A percentile compares a stretch with the other conserved stretches of the same genome.
phyloP scores from a whole-genome alignment of 1,140 invertebrate species.

The Drosophila biarmipes region DNA sequence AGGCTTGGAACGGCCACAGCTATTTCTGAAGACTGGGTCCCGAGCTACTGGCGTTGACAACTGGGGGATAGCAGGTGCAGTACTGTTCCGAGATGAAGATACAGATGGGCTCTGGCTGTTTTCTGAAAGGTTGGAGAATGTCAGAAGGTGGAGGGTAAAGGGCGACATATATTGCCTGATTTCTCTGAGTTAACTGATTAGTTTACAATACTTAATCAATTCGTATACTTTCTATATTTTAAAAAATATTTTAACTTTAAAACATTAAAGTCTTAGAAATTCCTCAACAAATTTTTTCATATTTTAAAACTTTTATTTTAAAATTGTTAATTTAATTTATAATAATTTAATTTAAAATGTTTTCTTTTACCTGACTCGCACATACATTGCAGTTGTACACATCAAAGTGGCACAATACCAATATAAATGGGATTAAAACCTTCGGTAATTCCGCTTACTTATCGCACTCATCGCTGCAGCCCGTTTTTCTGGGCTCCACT shows the following conservation, averaged over 20 bases:
- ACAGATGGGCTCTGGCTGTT: slow-evolving; percentile 24
- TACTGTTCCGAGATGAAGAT: slow-evolving; percentile 43
- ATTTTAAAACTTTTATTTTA: too few species aligned
- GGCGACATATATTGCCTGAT: not conserved
- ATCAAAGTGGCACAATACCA: slow-evolving; percentile 3
- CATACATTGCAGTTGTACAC: too few species aligned
- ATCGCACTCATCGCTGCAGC: slow-evolving; percentile 25
- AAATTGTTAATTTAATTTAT: too few species aligned
- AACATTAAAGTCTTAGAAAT: not conserved
- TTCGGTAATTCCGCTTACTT: slow-evolving; percentile 30
- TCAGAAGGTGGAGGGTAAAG: slow-evolving; percentile 26
- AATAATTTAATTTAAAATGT: not conserved
- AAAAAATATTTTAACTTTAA: too few species aligned
- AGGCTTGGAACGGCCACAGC: slow-evolving; percentile 24
- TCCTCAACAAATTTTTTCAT: too few species aligned
- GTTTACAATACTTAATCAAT: too few species aligned
- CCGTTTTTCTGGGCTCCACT: slow-evolving; percentile 30
- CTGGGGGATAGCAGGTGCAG: slow-evolving; percentile 64
- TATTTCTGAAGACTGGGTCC: slow-evolving; percentile 39
- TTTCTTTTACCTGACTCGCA: not conserved
- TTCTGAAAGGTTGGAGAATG: slow-evolving; percentile 24
- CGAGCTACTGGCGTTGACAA: slow-evolving; percentile 78
- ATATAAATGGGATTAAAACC: slow-evolving; percentile 18
- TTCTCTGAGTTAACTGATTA: too few species aligned
- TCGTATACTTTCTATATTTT: too few species aligned